These are phyloP conservation scores for Amyelois transitella DNA, from an alignment of 1,140 invertebrate species.

Conservation along the genomic window DNA sequence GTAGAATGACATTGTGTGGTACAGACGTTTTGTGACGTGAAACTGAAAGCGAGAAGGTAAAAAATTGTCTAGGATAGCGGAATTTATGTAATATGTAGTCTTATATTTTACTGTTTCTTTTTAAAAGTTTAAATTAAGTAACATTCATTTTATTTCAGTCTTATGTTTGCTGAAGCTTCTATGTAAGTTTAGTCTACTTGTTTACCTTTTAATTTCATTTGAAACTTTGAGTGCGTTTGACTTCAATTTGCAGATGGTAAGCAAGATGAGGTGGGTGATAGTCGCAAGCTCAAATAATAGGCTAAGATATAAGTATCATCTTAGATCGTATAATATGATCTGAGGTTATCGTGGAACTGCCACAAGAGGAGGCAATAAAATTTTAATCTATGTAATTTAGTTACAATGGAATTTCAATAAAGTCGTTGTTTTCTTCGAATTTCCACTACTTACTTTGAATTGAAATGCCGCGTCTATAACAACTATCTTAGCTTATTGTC, in stretches of 20 bases:
- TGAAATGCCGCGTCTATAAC: constrained; percentile 3
- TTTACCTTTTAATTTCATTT: too few relatives aligned
- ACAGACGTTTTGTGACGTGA: neutral
- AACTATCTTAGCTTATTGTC: constrained; percentile 19
- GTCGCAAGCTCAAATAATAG: too few relatives aligned
- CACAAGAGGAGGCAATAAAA: neutral
- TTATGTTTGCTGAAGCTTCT: neutral
- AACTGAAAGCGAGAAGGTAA: neutral
- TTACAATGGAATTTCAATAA: neutral
- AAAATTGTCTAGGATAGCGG: too few relatives aligned
- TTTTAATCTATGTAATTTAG: neutral
- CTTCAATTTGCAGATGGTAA: too few relatives aligned
- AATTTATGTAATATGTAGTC: too few relatives aligned
- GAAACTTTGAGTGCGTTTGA: too few relatives aligned
- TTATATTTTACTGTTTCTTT: neutral
- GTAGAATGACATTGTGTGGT: neutral
- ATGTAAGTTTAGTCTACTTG: neutral
- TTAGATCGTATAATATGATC: too few relatives aligned
- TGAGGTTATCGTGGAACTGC: too few relatives aligned
- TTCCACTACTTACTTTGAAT: neutral
- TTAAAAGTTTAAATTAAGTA: neutral
- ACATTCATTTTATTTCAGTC: neutral
- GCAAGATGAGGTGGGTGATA: too few relatives aligned
- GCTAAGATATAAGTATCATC: too few relatives aligned
- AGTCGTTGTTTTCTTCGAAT: too few relatives aligned